These are phyloP conservation scores for Drosophila rubida DNA, from an alignment of 2,888 invertebrate genomes.

Conservation along the genomic window DNA sequence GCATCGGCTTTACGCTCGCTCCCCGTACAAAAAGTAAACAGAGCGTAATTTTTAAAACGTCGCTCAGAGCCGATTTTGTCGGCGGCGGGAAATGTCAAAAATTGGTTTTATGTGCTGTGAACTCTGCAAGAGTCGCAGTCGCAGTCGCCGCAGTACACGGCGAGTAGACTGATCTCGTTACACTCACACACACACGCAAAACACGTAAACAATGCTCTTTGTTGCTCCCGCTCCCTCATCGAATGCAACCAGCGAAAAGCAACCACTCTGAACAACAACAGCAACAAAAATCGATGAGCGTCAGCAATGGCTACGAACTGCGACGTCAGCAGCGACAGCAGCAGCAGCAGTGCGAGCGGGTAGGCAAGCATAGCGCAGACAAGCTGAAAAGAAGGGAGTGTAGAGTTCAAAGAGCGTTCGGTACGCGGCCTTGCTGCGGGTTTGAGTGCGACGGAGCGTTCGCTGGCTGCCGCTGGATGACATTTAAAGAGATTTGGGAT, in stretches of 20 bases:
- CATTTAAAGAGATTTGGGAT: conserved; percentile 71
- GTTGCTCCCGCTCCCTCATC: conserved; percentile 73
- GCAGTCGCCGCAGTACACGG: conserved; percentile 28
- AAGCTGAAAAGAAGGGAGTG: conserved; percentile 44
- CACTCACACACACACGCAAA: conserved; percentile 70
- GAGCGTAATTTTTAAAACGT: conserved; percentile 76
- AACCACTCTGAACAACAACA: conserved; percentile 63
- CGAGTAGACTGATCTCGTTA: conserved; percentile 71
- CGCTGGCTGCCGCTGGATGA: conserved; percentile 42
- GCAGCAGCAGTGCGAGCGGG: no score
- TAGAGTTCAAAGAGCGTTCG: conserved; percentile 75
- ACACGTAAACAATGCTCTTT: conserved; percentile 69
- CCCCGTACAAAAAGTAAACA: conserved; percentile 73
- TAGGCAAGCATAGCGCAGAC: conserved; percentile 5
- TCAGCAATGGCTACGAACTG: conserved; percentile 38
- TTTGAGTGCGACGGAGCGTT: conserved; percentile 45
- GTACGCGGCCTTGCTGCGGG: conserved; percentile 53
- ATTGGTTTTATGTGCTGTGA: conserved; percentile 54
- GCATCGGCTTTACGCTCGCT: conserved; percentile 52
- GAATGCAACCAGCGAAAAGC: conserved; percentile 64
- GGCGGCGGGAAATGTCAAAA: conserved; percentile 78
- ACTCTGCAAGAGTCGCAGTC: conserved; percentile 78
- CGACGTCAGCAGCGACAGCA: conserved; percentile 39
- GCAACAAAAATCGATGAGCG: conserved; percentile 63
- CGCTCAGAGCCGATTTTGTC: conserved; percentile 65